A percentile compares a stretch with the other conserved stretches of the same genome.
Conservation (phyloP, 2,797 vertebrate genomes). For the Pseudomugil gertrudae region DNA sequence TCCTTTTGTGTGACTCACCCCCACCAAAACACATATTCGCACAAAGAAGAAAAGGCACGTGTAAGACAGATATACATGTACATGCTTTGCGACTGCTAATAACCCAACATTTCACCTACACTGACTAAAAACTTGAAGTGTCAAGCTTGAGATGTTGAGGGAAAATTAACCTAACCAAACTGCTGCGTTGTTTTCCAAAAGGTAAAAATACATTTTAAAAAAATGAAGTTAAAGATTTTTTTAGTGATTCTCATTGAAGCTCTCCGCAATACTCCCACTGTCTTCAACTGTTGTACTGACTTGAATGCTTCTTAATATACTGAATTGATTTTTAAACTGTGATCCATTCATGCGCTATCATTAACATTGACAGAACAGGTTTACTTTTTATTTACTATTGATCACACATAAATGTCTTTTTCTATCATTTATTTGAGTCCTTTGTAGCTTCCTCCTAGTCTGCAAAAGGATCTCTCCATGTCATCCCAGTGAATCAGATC, state of each 20-base stretch:
- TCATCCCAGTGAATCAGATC: conserved; percentile 50
- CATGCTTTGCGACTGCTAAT: neutral
- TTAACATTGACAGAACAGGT: conserved; percentile 41
- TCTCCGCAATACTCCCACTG: neutral
- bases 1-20: neutral
- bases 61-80: neutral
- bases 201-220: neutral
- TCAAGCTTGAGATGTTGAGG: neutral
- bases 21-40: neutral
- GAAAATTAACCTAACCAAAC: neutral
- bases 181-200: neutral
- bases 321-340: neutral
- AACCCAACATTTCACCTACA: conserved; percentile 5
- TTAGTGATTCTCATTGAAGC: neutral
- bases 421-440: conserved; percentile 43
- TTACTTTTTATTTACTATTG: conserved; percentile 42
- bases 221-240: neutral
- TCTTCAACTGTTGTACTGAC: neutral
- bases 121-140: neutral
- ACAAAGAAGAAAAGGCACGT: neutral
- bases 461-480: conserved; percentile 27
- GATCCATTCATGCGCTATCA: conserved; percentile 12
- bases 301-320: conserved; percentile 9
- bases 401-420: conserved; percentile 42
- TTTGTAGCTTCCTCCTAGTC: conserved; percentile 33